Percentiles rank a stretch among this genome's conserved stretches.
These are phyloP conservation scores for Fregata magnificens DNA, from an alignment of 2,113 vertebrate genomes.

Conservation along the genomic window DNA sequence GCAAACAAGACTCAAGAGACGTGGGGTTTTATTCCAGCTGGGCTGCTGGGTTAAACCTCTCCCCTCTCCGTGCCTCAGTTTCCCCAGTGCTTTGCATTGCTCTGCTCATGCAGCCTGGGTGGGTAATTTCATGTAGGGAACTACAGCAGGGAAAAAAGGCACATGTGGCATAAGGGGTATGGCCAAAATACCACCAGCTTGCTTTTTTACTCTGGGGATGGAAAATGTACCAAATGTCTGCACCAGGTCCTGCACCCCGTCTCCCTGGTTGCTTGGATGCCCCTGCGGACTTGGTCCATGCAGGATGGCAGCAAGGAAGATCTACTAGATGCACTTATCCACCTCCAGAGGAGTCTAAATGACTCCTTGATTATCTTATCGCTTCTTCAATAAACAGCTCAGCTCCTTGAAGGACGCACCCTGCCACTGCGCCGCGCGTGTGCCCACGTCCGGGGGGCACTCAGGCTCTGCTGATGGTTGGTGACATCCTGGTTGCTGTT, in stretches of 20 bases:
- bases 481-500: background rate
- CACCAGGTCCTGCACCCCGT: accelerated
- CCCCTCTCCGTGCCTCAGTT: background rate
- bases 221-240: background rate
- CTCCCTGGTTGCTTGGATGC: background rate
- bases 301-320: background rate
- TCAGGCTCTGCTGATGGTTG: background rate
- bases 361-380: slow-evolving; percentile 1
- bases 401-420: slow-evolving; percentile 25
- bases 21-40: background rate
- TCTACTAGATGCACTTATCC: background rate
- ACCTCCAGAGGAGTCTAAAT: background rate
- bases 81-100: background rate
- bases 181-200: background rate
- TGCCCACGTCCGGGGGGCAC: background rate
- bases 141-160: background rate
- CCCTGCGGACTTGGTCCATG: background rate
- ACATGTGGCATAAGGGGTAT: accelerated
- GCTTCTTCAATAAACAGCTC: slow-evolving; percentile 17
- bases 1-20: background rate
- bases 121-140: background rate
- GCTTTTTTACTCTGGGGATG: background rate
- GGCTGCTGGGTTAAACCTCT: background rate
- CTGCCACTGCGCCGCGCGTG: accelerated
- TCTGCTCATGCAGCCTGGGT: background rate